A percentile compares a stretch with the other conserved stretches of the same genome.
These are phyloP conservation scores for Bombyx huttoni DNA, from an alignment of 2,888 invertebrate species.

Conservation along the genomic window DNA sequence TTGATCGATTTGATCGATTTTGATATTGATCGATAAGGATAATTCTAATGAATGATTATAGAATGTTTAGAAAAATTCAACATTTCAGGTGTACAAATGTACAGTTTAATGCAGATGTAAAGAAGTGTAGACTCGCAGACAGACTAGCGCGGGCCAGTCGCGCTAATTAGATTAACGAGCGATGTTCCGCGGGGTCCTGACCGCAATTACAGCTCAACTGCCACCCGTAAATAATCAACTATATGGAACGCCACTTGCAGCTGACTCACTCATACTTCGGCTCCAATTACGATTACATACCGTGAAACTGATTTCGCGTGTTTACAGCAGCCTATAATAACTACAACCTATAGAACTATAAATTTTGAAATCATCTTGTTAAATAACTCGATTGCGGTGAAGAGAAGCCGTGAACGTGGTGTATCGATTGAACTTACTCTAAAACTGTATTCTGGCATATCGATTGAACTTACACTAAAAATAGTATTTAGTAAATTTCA, in stretches of 20 bases:
- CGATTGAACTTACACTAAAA: too few species aligned
- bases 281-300: slow-evolving; percentile 26
- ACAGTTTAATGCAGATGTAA: slow-evolving; percentile 5
- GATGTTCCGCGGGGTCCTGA: slow-evolving; percentile 62
- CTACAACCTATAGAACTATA: neutral
- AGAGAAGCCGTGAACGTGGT: neutral
- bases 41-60: too few species aligned
- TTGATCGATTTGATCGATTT: too few species aligned
- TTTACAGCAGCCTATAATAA: slow-evolving; percentile 8
- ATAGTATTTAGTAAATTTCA: too few species aligned
- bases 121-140: slow-evolving; percentile 26
- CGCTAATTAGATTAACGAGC: slow-evolving; percentile 69
- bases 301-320: slow-evolving; percentile 19
- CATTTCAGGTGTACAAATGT: neutral
- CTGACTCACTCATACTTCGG: slow-evolving; percentile 44
- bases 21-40: too few species aligned
- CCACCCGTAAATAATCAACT: slow-evolving; percentile 60
- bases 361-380: slow-evolving; percentile 10
- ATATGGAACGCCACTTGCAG: slow-evolving; percentile 51
- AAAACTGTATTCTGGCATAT: too few species aligned
- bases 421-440: too few species aligned
- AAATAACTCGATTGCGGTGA: neutral
- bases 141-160: slow-evolving; percentile 29
- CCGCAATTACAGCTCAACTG: slow-evolving; percentile 61
- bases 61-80: too few species aligned